A percentile compares a stretch with the other conserved stretches of the same genome.
phyloP scores from a whole-genome alignment of 64 coral and sea anemone species.

The Actinia equina region DNA sequence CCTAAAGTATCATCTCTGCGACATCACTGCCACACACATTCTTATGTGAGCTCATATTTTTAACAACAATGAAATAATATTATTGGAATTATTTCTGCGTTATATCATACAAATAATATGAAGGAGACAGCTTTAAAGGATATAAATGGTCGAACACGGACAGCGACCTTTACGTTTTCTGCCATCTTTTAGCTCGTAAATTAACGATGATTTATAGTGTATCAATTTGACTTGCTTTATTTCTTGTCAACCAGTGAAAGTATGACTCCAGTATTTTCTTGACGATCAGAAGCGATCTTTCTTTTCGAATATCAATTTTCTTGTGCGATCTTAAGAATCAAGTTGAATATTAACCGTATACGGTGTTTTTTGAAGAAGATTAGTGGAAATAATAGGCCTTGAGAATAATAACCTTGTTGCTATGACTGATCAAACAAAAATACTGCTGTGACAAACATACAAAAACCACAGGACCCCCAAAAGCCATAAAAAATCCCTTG shows the following conservation, averaged over 20 bases:
- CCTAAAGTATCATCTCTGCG: no score
- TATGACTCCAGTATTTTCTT: background rate
- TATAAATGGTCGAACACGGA: slow-evolving; percentile 91
- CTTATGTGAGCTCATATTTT: no score
- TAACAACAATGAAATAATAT: no score
- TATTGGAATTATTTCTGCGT: background rate
- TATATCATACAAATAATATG: background rate
- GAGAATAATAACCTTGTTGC: background rate
- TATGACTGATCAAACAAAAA: background rate
- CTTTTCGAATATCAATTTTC: background rate
- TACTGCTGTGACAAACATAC: background rate
- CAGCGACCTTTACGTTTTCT: slow-evolving; percentile 85
- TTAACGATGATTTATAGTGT: background rate
- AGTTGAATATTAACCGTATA: background rate
- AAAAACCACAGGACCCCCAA: background rate
- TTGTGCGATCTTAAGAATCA: background rate
- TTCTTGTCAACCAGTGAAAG: background rate
- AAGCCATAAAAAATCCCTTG: background rate
- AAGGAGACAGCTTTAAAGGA: slow-evolving; percentile 57
- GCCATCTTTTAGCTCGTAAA: slow-evolving; percentile 3
- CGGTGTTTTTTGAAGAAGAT: background rate
- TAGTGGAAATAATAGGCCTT: background rate
- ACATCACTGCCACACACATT: no score
- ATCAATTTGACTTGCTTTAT: background rate
- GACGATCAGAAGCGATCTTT: background rate